These are phyloP conservation scores for Castor canadensis DNA, from an alignment of 2,113 vertebrate species.

Conservation along the genomic window DNA sequence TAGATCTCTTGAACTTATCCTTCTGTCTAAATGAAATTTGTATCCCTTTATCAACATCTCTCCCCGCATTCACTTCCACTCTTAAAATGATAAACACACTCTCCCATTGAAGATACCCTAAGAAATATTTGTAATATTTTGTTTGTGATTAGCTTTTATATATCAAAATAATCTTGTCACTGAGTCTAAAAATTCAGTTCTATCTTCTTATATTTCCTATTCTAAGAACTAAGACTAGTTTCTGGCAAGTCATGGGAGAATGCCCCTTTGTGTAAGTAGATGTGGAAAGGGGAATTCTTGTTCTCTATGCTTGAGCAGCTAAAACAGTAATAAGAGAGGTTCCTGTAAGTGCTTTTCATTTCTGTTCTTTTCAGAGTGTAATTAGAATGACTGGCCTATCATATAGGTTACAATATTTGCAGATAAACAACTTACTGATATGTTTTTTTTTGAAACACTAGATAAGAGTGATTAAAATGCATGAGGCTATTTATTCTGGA, in stretches of 20 bases:
- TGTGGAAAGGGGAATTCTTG: constrained; percentile 5
- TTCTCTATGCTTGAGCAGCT: constrained; percentile 21
- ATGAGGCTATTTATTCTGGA: constrained; percentile 46
- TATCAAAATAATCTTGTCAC: not conserved
- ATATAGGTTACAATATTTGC: constrained; percentile 56
- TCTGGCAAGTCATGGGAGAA: not conserved
- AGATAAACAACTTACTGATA: constrained; percentile 64
- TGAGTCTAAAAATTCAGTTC: constrained; percentile 9
- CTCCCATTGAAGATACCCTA: not conserved
- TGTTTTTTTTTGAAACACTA: constrained; percentile 64
- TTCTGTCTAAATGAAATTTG: not conserved
- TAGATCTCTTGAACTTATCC: not conserved
- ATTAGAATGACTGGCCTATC: constrained; percentile 48
- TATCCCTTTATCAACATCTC: not conserved
- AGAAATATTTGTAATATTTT: not conserved
- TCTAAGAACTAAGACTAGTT: not conserved
- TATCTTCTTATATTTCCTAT: constrained; percentile 3
- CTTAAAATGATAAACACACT: not conserved
- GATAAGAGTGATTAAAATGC: constrained; percentile 65
- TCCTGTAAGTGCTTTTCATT: not conserved
- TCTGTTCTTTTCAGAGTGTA: constrained; percentile 51
- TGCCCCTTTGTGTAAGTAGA: not conserved
- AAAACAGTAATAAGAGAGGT: not conserved
- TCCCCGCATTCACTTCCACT: too few relatives aligned
- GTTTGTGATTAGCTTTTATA: not conserved